These are phyloP conservation scores for Aphidius colemani DNA, from an alignment of 2,888 invertebrate species.

Conservation along the genomic window DNA sequence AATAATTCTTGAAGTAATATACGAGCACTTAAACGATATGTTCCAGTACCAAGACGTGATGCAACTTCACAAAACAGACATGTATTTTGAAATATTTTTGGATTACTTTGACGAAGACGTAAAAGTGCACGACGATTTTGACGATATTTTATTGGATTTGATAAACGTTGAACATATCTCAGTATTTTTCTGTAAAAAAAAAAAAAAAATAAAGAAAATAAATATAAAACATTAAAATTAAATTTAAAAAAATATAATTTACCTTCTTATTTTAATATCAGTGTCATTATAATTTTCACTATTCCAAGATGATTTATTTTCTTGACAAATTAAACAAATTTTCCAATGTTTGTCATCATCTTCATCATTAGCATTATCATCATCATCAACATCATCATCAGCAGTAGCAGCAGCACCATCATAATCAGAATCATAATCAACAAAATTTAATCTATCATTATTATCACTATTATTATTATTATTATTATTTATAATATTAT, in stretches of 20 bases:
- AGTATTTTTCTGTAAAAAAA: slow-evolving; percentile 62
- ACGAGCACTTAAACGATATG: slow-evolving; percentile 81
- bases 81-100: slow-evolving; percentile 75
- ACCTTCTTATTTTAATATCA: slow-evolving; percentile 49
- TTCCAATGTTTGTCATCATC: slow-evolving; percentile 44
- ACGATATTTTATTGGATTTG: slow-evolving; percentile 79
- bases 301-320: slow-evolving; percentile 38
- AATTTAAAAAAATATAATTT: slow-evolving; percentile 10
- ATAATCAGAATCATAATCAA: slow-evolving; percentile 24
- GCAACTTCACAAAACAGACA: slow-evolving; percentile 94
- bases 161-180: slow-evolving; percentile 74
- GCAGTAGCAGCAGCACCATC: slow-evolving; percentile 32
- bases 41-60: slow-evolving; percentile 75
- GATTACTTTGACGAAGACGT: slow-evolving; percentile 74
- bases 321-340: slow-evolving; percentile 51
- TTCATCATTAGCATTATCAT: slow-evolving; percentile 44
- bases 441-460: slow-evolving; percentile 46
- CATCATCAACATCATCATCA: slow-evolving; percentile 45
- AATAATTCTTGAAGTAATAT: slow-evolving; percentile 93
- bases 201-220: background rate
- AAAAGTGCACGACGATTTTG: slow-evolving; percentile 83
- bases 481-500: background rate
- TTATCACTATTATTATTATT: slow-evolving; percentile 41
- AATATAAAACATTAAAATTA: background rate
- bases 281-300: slow-evolving; percentile 38